Evolutionary conservation across 2,113 vertebrate genomes (phyloP), one percentile per base, ranked within the genome.

Genomic region (Lichenostomus cassidix): DNA sequence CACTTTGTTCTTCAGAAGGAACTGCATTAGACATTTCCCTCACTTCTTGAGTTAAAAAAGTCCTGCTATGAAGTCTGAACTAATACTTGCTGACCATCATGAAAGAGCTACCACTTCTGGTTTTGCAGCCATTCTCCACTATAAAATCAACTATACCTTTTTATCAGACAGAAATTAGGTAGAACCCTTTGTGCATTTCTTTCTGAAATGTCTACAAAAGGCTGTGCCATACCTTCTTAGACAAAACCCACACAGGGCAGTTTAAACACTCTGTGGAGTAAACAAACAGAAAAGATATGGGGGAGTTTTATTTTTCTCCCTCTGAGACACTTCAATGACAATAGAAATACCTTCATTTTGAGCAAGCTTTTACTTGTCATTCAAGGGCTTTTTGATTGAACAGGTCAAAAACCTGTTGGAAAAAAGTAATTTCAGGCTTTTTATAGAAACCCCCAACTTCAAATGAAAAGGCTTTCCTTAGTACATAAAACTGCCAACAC

Each of bases 321-420:
- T 33, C 31, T 60, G 60, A 94, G 65, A 64, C 25, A 50, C 52
- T 68, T 60, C 60, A 71, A 27, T 75, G 53, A 27, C 28, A 82
- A 29, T 21, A 81, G 65, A 91, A 92, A 88, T 74, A 24, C 50
- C 29, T 90, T 90, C 55, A 76, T 87, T 95, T 91, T 87, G 76
- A 84, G 69, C 11, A 69, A 78, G 18, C 5, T 91, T 95, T 91
- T 64, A 41, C 53, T 79, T 94, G 89, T 71, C 41, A 64, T 60
- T 94, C 69, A 84, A 75, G 37, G 35, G 9, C 7, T 91, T 91
- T 94, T 71, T 87, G 73, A 84, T 15, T 65, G 73, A 89, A 87
- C 60, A 89, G 27, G 55, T 96, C 52, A 95, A 91, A 87, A 91
- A 44, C 12, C 18, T 84, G 22, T 22, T 41, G 27, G 49, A 24